Percentiles rank a stretch among this genome's conserved stretches.
phyloP scores from a whole-genome alignment of 1,140 invertebrate genomes.

The Phthorimaea operculella region DNA sequence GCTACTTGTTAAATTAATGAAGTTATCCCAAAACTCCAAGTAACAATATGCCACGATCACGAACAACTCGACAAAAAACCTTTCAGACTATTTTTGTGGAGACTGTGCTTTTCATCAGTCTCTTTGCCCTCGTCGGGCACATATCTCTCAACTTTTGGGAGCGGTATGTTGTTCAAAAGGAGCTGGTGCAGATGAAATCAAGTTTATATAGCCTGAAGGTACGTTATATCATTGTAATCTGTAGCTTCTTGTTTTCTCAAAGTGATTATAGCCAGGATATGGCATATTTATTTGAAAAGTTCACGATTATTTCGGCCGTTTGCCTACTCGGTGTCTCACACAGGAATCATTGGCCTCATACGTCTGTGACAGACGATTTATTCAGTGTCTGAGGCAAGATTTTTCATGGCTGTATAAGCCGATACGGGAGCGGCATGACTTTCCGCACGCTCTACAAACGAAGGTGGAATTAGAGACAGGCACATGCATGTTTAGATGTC shows the following conservation, averaged over 20 bases:
- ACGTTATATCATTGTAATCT: slow-evolving; percentile 7
- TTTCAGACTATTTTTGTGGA: slow-evolving; percentile 28
- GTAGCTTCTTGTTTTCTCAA: background rate
- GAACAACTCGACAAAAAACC: slow-evolving; percentile 8
- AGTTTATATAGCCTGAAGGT: slow-evolving; percentile 42
- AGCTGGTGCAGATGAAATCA: slow-evolving; percentile 37
- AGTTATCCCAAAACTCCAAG: slow-evolving; percentile 1
- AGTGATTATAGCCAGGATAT: no score
- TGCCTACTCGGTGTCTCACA: no score
- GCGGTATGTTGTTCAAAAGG: slow-evolving; percentile 33
- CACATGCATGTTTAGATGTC: no score
- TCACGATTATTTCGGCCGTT: no score
- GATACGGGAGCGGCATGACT: no score
- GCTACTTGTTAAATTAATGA: background rate
- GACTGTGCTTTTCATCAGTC: slow-evolving; percentile 29
- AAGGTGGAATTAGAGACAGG: no score
- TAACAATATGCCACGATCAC: slow-evolving; percentile 18
- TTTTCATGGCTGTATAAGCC: no score
- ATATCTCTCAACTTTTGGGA: slow-evolving; percentile 44
- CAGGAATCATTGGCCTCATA: no score
- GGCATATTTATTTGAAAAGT: no score
- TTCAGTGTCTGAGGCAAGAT: no score
- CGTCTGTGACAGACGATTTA: no score
- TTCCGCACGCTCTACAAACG: no score
- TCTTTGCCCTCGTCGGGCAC: slow-evolving; percentile 34